Evolutionary conservation across 2,888 invertebrate genomes (phyloP).

Genomic region (Leptinotarsa haldemani): DNA sequence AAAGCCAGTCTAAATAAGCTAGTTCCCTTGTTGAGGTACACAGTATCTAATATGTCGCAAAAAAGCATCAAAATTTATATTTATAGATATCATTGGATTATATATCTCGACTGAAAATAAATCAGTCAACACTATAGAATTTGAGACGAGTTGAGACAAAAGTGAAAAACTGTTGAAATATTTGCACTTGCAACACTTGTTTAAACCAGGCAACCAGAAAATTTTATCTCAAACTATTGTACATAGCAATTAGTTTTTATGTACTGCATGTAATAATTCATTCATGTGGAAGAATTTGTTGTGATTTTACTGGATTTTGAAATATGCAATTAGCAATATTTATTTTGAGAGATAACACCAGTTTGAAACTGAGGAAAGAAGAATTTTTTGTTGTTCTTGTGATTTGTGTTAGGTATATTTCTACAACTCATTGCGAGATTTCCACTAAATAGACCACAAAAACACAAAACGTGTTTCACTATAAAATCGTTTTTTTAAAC

Average conservation of each 20-base stretch:
- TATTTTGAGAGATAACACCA: slow-evolving; percentile 1
- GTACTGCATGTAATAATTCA: slow-evolving; percentile 16
- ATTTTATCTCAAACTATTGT: slow-evolving; percentile 45
- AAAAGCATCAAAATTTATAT: neutral
- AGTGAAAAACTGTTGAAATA: slow-evolving; percentile 40
- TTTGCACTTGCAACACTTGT: slow-evolving; percentile 47
- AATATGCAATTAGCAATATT: slow-evolving; percentile 15
- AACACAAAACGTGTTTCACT: no score
- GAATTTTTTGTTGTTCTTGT: no score
- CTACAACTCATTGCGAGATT: no score
- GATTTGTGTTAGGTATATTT: no score
- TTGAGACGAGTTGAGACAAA: neutral
- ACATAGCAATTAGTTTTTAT: slow-evolving; percentile 41
- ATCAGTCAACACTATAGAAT: neutral
- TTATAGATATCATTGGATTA: slow-evolving; percentile 5
- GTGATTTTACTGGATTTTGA: slow-evolving; percentile 8
- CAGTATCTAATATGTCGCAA: no score
- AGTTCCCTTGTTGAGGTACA: no score
- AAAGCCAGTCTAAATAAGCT: no score
- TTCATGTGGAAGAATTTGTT: slow-evolving; percentile 21
- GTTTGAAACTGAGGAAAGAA: no score
- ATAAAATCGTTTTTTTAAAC: no score
- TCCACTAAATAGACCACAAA: no score
- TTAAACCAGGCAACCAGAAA: slow-evolving; percentile 47
- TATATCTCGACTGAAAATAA: neutral